Evolutionary conservation across 2,888 invertebrate genomes (phyloP), one percentile per base, ranked within the genome.

Genomic region (Pyrrhia umbra): DNA sequence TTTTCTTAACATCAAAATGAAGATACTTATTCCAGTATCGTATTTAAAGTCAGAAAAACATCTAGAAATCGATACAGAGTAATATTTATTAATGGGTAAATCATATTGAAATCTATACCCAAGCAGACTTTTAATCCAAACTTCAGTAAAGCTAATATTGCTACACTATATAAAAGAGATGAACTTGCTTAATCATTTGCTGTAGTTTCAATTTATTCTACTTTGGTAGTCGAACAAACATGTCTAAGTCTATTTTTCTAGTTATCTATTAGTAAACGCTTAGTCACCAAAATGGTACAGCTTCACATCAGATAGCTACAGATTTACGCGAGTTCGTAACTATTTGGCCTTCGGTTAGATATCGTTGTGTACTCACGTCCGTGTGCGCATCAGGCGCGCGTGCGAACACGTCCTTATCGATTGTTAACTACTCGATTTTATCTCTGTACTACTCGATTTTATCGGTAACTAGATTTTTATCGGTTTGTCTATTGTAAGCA

Each of bases 331-430:
- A 73, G 74, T 77, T 79, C 69, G 72, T 73, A n/a, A 43, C 16
- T 10, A 69, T 64, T 18, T 60, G 78, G 63, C 80, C 83, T 81
- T 80, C 56, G 58, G 43, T 55, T 71, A 58, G 57, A 77, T 68
- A 72, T 57, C 46, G 13, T 15, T 40, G 18, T 23, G 56, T 65
- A 62, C 62, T 64, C 68, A 68, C 58, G 66, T 62, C 55, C 56
- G 70, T 47, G 23, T 45, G 54, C 68, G 68, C 80, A 59, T 59
- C 71, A 68, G 67, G 52, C 40, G 54, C 65, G 50, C 61, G 46
- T 69, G 61, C 63, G 52, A 16, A 63, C 79, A 80, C 71, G 75
- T 80, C 60, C 54, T 68, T 72, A 75, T 70, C 75, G 58, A 61
- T 62, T 21, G n/a, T 49, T 65, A 68, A 55, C 56, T 56, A 50